Conservation (phyloP, 2,888 invertebrate species). For the Ectobius pallidus region DNA sequence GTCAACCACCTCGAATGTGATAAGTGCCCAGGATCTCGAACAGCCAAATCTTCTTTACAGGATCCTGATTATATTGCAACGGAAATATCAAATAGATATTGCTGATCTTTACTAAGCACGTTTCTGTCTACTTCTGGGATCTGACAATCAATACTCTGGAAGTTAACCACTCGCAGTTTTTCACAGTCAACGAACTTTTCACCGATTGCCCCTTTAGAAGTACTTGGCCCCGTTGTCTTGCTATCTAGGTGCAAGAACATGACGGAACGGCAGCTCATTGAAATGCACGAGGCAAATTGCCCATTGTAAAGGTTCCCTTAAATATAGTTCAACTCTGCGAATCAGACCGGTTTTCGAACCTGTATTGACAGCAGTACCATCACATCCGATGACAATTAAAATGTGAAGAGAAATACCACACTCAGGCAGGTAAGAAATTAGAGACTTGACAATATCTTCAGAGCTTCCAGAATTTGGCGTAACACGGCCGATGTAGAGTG, state of each 20-base stretch:
- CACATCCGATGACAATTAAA: slow-evolving; percentile 40
- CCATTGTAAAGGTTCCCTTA: slow-evolving; percentile 39
- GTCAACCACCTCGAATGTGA: slow-evolving; percentile 14
- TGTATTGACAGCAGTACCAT: too few relatives aligned
- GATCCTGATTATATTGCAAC: slow-evolving; percentile 33
- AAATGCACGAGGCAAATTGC: slow-evolving; percentile 35
- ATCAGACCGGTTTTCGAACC: too few relatives aligned
- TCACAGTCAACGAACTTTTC: slow-evolving; percentile 35
- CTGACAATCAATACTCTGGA: slow-evolving; percentile 32
- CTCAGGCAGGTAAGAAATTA: too few relatives aligned
- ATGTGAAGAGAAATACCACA: slow-evolving; percentile 29
- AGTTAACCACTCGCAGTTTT: slow-evolving; percentile 37
- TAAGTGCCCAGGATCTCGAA: background rate
- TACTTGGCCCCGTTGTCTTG: slow-evolving; percentile 38
- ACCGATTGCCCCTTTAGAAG: slow-evolving; percentile 39
- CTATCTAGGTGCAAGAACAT: slow-evolving; percentile 40
- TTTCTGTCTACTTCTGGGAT: background rate
- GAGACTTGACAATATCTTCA: too few relatives aligned
- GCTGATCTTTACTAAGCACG: slow-evolving; percentile 36
- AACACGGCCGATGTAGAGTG: too few relatives aligned
- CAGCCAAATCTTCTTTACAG: slow-evolving; percentile 28
- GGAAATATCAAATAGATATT: slow-evolving; percentile 39
- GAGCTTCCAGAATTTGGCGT: too few relatives aligned
- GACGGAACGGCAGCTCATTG: slow-evolving; percentile 40
- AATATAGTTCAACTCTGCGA: slow-evolving; percentile 33